phyloP scores from a whole-genome alignment of 2,797 vertebrate species.

The Tadarida brasiliensis region DNA sequence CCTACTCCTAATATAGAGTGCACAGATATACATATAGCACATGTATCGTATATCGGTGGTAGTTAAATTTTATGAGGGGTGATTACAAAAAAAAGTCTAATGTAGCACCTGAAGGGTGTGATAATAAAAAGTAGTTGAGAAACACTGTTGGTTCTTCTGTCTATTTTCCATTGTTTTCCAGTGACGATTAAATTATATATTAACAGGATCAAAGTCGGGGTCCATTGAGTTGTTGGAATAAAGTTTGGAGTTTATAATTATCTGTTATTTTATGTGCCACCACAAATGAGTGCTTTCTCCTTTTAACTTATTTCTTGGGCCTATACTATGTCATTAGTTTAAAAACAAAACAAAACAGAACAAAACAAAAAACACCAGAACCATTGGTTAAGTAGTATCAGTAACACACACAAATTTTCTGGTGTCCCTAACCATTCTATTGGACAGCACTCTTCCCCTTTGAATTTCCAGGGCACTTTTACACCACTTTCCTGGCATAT shows the following conservation, averaged over 20 bases:
- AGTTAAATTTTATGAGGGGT: not conserved
- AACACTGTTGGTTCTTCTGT: not conserved
- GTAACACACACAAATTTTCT: not conserved
- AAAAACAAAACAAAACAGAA: not conserved
- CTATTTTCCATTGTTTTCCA: conserved; percentile 11
- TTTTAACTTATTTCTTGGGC: conserved; percentile 18
- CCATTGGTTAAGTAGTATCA: not conserved
- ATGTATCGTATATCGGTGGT: not conserved
- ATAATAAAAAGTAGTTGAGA: not conserved
- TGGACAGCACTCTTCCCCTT: not conserved
- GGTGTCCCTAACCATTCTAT: not conserved
- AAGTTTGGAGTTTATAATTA: not conserved
- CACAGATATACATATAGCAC: not conserved
- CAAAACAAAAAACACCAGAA: not conserved
- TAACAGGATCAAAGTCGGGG: not conserved
- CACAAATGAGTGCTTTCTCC: not conserved
- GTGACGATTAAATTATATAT: not conserved
- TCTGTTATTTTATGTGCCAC: not conserved
- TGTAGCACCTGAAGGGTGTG: not conserved
- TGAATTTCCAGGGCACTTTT: not conserved
- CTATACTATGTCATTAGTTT: not conserved
- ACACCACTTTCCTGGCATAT: not conserved
- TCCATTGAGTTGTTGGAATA: not conserved
- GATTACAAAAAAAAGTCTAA: conserved; percentile 16
- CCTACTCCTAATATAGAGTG: not conserved